phyloP scores from a whole-genome alignment of 2,888 invertebrate genomes.

The Eupeodes luniger region DNA sequence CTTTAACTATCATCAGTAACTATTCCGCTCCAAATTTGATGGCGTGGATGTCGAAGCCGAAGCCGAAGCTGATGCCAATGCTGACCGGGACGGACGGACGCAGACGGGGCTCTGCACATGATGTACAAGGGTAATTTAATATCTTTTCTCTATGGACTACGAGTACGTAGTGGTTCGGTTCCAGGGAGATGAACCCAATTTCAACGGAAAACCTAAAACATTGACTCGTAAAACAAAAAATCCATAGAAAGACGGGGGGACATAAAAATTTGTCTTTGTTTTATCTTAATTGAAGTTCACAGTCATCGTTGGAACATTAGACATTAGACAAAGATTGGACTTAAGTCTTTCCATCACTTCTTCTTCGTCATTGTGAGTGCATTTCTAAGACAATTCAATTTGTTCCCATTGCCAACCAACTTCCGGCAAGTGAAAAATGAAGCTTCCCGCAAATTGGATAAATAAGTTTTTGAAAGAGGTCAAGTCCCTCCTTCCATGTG shows the following conservation, averaged over 20 bases:
- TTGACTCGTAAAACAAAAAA: constrained; percentile 13
- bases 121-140: constrained; percentile 71
- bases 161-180: not conserved
- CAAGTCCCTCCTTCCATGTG: constrained; percentile 20
- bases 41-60: not conserved
- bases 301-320: constrained; percentile 17
- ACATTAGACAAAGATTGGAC: not conserved
- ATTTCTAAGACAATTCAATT: constrained; percentile 57
- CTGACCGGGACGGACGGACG: constrained; percentile 18
- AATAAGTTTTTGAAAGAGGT: constrained; percentile 19
- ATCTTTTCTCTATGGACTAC: constrained; percentile 40
- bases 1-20: constrained; percentile 51
- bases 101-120: constrained; percentile 11
- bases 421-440: constrained; percentile 44
- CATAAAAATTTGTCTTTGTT: constrained; percentile 69
- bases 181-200: constrained; percentile 47
- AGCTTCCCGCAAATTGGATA: not conserved
- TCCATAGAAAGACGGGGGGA: not conserved
- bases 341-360: not conserved
- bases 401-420: constrained; percentile 42
- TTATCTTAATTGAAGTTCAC: constrained; percentile 72
- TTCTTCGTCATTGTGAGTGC: not conserved
- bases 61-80: not conserved
- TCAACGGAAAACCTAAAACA: constrained; percentile 56
- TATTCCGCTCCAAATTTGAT: constrained; percentile 58